Evolutionary conservation across 2,113 vertebrate species (phyloP), one percentile per base, ranked within the genome.

Genomic region (Raja brachyura): DNA sequence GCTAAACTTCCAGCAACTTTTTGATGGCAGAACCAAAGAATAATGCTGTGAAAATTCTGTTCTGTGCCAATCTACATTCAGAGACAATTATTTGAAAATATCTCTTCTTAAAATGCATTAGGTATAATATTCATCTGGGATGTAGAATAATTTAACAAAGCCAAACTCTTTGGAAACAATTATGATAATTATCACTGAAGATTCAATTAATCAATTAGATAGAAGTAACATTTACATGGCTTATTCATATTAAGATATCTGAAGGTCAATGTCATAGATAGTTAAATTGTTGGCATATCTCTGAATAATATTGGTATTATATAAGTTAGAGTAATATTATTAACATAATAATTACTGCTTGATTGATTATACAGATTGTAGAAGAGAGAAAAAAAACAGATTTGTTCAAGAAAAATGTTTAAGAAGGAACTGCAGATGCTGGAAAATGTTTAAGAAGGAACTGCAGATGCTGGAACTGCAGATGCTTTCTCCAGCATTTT

Each of bases 331-430:
- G 31, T 66, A 70, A 70, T 18, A 18, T 68, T 39, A 22, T 73
- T 92, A 33, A 73, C 68, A 25, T 28, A 54, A 92, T 92, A 92
- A 92, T 92, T 73, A 54, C 90, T 54, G n/a, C 18, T 70, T 90
- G 88, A 90, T 90, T 90, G 33, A 31, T 20, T 90, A 7, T 68
- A 48, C n/a, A 70, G 70, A 90, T 70, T 70, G 63, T 68, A 48
- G 9, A 92, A 92, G 90, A 73, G 90, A 92, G 90, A 54, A 54
- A 92, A 92, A 31, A 70, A 48, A 48, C 88, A 70, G 88, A 70
- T 22, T 48, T 33, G 88, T 22, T 90, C 88, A 70, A 33, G 39
- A 54, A 92, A 28, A 20, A 22, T 74, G 54, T 28, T 25, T 48
- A 48, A 48, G 39, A 48, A 48, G 0, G 39, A 48, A 48, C 3